A percentile compares a stretch with the other conserved stretches of the same genome.
phyloP scores from a whole-genome alignment of 2,888 invertebrate species.

The Julus scandinavius region DNA sequence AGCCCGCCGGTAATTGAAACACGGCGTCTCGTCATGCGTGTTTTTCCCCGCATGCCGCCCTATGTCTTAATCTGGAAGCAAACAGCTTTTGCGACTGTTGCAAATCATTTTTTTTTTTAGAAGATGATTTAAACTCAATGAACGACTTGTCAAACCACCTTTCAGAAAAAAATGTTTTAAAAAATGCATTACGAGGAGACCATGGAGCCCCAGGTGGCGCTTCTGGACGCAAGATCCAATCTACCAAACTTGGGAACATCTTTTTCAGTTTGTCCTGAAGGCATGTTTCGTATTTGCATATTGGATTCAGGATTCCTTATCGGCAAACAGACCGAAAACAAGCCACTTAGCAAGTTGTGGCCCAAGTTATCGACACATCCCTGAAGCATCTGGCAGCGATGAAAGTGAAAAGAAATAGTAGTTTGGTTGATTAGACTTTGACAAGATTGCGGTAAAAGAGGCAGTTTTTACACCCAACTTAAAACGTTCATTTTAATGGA shows the following conservation, averaged over 20 bases:
- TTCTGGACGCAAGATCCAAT: not conserved
- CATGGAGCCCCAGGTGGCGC: not conserved
- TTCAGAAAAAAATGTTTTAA: not conserved
- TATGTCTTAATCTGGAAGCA: not conserved
- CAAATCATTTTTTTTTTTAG: not conserved
- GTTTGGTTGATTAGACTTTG: not conserved
- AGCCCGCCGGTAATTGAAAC: slow-evolving; percentile 21
- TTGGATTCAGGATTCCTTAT: not conserved
- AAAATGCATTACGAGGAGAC: not conserved
- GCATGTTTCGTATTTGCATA: not conserved
- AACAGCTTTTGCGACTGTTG: slow-evolving; percentile 2
- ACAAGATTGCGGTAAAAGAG: not conserved
- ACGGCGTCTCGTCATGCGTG: slow-evolving; percentile 27
- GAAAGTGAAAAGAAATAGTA: not conserved
- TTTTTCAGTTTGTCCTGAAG: not conserved
- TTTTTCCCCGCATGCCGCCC: slow-evolving; percentile 24
- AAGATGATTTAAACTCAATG: not conserved
- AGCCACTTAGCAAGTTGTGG: slow-evolving; percentile 13
- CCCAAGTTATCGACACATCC: not conserved
- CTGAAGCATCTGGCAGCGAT: not conserved
- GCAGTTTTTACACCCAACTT: not conserved
- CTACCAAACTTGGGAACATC: not conserved
- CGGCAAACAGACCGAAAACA: not conserved
- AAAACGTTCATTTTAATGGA: not conserved
- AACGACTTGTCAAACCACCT: not conserved